These are phyloP conservation scores for Amphiura filiformis DNA, from an alignment of 35 echinoderm and acorn worm genomes.

Conservation along the genomic window DNA sequence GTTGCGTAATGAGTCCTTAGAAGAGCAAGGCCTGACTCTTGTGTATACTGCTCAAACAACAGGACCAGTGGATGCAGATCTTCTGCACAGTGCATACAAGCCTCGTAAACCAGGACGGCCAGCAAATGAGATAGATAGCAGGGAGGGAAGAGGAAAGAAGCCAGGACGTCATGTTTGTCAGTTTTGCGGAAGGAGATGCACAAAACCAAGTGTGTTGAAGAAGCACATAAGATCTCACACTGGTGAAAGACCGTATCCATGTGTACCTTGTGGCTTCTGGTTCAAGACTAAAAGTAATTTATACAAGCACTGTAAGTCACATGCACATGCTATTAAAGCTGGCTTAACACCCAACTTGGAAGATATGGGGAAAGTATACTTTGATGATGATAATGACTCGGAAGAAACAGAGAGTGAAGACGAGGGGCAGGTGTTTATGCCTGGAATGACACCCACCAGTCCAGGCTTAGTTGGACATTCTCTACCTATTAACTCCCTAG, in stretches of 20 bases:
- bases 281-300: slow-evolving; percentile 99
- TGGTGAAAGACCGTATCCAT: slow-evolving; percentile 93
- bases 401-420: slow-evolving; percentile 99
- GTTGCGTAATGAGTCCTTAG: slow-evolving; percentile 49
- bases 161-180: slow-evolving; percentile 85
- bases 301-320: slow-evolving; percentile 96
- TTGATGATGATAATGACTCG: slow-evolving; percentile 83
- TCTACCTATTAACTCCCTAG: background rate
- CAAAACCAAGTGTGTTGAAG: slow-evolving; percentile 96
- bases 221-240: slow-evolving; percentile 97
- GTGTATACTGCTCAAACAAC: slow-evolving; percentile 45
- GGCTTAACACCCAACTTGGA: slow-evolving; percentile 47
- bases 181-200: slow-evolving; percentile 89
- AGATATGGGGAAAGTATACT: slow-evolving; percentile 20
- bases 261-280: slow-evolving; percentile 88
- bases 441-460: background rate
- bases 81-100: slow-evolving; percentile 36
- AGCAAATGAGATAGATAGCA: background rate
- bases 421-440: slow-evolving; percentile 24
- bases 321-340: slow-evolving; percentile 97
- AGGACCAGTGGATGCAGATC: slow-evolving; percentile 19
- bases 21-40: slow-evolving; percentile 56
- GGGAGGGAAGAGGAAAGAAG: slow-evolving; percentile 42
- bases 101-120: slow-evolving; percentile 27
- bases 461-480: background rate